phyloP scores from a whole-genome alignment of 2,888 invertebrate genomes.

The Drosophila tanythrix region DNA sequence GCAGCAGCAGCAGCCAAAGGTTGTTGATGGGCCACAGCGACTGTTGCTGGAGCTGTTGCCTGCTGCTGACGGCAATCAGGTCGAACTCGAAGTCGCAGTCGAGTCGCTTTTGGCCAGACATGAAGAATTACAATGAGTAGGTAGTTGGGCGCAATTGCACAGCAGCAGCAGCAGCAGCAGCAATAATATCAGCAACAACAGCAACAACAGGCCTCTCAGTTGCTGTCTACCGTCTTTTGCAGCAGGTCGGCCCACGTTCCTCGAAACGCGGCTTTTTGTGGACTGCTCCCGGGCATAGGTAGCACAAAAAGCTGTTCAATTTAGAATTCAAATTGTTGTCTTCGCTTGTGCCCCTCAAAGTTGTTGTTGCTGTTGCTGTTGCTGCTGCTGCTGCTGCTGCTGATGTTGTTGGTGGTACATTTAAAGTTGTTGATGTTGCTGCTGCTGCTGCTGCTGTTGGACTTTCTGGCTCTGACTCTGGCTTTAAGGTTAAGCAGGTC shows the following conservation, averaged over 20 bases:
- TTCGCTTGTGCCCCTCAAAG: constrained; percentile 63
- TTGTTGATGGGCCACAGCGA: constrained; percentile 42
- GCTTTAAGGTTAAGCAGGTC: constrained; percentile 83
- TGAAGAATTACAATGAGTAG: constrained; percentile 81
- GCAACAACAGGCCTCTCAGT: constrained; percentile 34
- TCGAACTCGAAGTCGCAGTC: constrained; percentile 62
- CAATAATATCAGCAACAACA: constrained; percentile 33
- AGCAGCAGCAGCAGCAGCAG: constrained; percentile 36
- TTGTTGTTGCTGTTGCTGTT: constrained; percentile 19
- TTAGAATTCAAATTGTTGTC: constrained; percentile 82
- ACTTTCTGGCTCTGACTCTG: constrained; percentile 56
- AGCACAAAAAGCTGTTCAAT: constrained; percentile 82
- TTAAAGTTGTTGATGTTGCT: constrained; percentile 44
- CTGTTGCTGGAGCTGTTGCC: constrained; percentile 39
- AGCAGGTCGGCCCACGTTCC: constrained; percentile 80
- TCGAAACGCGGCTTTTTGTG: constrained; percentile 38
- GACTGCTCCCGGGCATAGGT: constrained; percentile 77
- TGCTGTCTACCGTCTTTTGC: constrained; percentile 64
- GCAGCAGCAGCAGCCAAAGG: constrained; percentile 47
- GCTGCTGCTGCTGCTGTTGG: constrained; percentile 38
- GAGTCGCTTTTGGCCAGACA: constrained; percentile 74
- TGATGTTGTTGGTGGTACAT: constrained; percentile 46
- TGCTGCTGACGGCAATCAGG: constrained; percentile 73
- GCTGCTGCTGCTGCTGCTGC: not conserved
- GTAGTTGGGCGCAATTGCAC: constrained; percentile 80